Percentiles rank a stretch among this genome's conserved stretches.
phyloP scores from a whole-genome alignment of 2,888 invertebrate genomes.

The Acutogordius australiensis region DNA sequence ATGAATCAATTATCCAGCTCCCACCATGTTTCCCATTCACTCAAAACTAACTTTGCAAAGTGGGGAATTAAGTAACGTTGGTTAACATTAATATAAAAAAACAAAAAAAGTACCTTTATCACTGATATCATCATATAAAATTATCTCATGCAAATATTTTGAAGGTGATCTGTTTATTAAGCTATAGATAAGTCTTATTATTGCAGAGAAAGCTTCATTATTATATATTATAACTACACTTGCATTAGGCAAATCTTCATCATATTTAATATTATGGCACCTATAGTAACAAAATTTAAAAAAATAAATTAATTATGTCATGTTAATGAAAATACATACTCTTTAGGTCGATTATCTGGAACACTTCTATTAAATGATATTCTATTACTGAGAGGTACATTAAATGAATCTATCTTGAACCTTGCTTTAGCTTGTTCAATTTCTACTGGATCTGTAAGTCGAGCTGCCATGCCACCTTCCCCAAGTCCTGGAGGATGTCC shows the following conservation, averaged over 20 bases:
- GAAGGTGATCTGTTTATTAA: conserved; percentile 41
- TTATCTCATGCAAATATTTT: conserved; percentile 48
- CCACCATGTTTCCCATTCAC: no score
- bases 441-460: conserved; percentile 18
- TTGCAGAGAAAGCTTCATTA: conserved; percentile 55
- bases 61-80: no score
- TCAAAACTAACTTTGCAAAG: no score
- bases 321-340: conserved; percentile 19
- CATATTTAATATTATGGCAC: conserved; percentile 33
- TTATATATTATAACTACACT: conserved; percentile 43
- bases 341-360: conserved; percentile 23
- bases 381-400: conserved; percentile 26
- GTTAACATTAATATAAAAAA: no score
- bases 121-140: conserved; percentile 67
- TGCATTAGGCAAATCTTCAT: conserved; percentile 36
- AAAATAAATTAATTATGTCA: not conserved
- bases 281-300: conserved; percentile 26
- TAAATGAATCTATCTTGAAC: conserved; percentile 24
- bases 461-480: conserved; percentile 15
- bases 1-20: no score
- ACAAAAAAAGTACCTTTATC: conserved; percentile 37
- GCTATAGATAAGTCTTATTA: conserved; percentile 49
- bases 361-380: conserved; percentile 26
- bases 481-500: not conserved
- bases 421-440: conserved; percentile 17